A percentile compares a stretch with the other conserved stretches of the same genome.
phyloP scores from a whole-genome alignment of 2,797 vertebrate species.

The Hippopotamyrus pictus region DNA sequence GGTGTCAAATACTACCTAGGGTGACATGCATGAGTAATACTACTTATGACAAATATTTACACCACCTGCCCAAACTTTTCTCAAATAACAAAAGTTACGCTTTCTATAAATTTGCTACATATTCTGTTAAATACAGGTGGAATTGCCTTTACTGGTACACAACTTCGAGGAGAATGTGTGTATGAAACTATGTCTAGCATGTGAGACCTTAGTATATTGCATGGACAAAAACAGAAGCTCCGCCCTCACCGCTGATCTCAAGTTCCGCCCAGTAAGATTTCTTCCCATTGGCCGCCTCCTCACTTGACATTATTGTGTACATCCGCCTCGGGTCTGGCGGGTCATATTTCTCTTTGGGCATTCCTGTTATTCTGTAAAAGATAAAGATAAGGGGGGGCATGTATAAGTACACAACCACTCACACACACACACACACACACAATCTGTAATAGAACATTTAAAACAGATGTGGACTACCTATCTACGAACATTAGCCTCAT shows the following conservation, averaged over 20 bases:
- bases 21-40: neutral
- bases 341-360: constrained; percentile 99
- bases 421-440: neutral
- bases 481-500: neutral
- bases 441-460: neutral
- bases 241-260: constrained; percentile 90
- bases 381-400: neutral
- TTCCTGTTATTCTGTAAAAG: constrained; percentile 72
- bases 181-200: neutral
- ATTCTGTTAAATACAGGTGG: neutral
- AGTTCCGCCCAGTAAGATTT: constrained; percentile 98
- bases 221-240: neutral
- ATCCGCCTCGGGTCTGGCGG: constrained; percentile 97
- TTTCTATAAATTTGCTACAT: neutral
- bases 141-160: neutral
- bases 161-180: neutral
- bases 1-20: neutral
- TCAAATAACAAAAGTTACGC: neutral
- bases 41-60: neutral
- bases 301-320: constrained; percentile 98
- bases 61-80: neutral
- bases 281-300: constrained; percentile 94
- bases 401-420: neutral
- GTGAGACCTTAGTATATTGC: neutral
- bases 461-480: neutral